Conservation (phyloP, 2,113 vertebrate genomes). For the Mirounga angustirostris region DNA sequence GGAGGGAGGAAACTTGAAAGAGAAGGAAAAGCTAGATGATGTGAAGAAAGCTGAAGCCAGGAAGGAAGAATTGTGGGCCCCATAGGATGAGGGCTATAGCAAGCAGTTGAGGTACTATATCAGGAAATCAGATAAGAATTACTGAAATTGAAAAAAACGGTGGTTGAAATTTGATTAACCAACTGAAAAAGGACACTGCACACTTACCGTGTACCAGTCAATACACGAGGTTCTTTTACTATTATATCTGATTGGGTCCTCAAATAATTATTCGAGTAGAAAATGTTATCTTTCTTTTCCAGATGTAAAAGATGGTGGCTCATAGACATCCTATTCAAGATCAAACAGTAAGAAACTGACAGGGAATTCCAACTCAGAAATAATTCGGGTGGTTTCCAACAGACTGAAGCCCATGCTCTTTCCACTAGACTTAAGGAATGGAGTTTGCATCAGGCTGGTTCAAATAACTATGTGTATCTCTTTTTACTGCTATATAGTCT, state of each 20-base stretch:
- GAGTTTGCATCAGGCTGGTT: neutral
- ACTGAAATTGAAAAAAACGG: neutral
- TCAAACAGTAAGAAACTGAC: slow-evolving; percentile 28
- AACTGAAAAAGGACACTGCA: neutral
- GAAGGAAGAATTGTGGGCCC: neutral
- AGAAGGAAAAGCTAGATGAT: neutral
- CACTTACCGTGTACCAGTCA: neutral
- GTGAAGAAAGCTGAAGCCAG: neutral
- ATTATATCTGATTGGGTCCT: neutral
- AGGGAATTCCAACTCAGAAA: slow-evolving; percentile 5
- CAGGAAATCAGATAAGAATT: neutral
- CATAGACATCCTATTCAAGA: neutral
- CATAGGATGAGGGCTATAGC: neutral
- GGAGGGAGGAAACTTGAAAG: neutral
- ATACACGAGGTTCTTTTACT: neutral
- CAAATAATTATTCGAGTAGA: neutral
- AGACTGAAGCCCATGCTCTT: neutral
- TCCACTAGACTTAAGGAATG: slow-evolving; percentile 35
- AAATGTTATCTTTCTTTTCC: neutral
- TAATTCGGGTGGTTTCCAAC: neutral
- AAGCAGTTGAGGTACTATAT: neutral
- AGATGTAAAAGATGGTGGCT: neutral
- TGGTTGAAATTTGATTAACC: neutral
- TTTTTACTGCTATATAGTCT: neutral
- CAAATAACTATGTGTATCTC: neutral